Evolutionary conservation across 2,113 vertebrate species (phyloP).

Genomic region (Polypterus senegalus): DNA sequence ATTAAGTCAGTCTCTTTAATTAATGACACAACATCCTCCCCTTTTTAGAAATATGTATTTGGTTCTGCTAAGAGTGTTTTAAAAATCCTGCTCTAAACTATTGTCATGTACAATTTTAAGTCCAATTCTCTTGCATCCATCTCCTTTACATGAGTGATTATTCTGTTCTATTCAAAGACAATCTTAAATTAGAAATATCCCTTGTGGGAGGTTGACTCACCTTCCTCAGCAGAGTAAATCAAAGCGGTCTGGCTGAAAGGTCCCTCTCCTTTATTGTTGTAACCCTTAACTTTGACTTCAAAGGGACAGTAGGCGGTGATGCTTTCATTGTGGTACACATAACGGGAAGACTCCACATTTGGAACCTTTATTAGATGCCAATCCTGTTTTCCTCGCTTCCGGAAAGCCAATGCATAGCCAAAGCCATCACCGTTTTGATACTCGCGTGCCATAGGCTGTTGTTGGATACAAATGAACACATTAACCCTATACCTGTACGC

Average conservation of each 20-base stretch:
- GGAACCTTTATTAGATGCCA: conserved; percentile 63
- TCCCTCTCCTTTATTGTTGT: conserved; percentile 79
- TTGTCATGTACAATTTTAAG: no score
- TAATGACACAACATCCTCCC: no score
- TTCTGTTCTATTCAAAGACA: no score
- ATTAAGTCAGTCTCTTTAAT: no score
- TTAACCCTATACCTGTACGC: neutral
- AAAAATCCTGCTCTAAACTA: no score
- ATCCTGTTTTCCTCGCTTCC: conserved; percentile 44
- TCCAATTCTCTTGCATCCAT: no score
- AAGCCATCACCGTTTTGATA: conserved; percentile 92
- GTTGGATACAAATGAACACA: neutral
- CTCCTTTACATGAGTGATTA: no score
- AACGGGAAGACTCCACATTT: conserved; percentile 69
- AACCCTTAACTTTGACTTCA: conserved; percentile 83
- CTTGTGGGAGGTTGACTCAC: conserved; percentile 34
- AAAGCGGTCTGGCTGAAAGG: conserved; percentile 76
- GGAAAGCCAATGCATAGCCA: conserved; percentile 80
- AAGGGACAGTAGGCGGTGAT: conserved; percentile 75
- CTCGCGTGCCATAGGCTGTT: conserved; percentile 69
- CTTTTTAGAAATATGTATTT: no score
- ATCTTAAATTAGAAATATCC: no score
- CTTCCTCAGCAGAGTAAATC: conserved; percentile 87
- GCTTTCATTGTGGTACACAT: conserved; percentile 77
- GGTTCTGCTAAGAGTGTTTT: no score